Percentiles rank a stretch among this genome's conserved stretches.
phyloP scores from a whole-genome alignment of 2,888 invertebrate genomes.

The Agrochola circellaris region DNA sequence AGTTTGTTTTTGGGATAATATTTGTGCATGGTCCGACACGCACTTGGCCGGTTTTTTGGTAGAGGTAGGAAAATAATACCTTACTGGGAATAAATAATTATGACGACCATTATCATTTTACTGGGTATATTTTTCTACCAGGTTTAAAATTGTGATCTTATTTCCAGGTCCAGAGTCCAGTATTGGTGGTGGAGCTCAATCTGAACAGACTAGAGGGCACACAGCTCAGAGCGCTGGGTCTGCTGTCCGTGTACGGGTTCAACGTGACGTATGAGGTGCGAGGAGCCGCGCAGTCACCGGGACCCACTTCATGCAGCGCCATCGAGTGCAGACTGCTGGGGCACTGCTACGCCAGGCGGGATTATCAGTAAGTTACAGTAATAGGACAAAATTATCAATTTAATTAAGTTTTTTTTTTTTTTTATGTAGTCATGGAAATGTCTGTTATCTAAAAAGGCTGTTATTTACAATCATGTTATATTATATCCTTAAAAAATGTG shows the following conservation, averaged over 20 bases:
- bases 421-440: neutral
- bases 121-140: neutral
- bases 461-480: neutral
- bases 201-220: constrained; percentile 94
- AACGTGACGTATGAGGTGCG: constrained; percentile 97
- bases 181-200: constrained; percentile 94
- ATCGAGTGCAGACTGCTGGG: constrained; percentile 96
- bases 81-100: neutral
- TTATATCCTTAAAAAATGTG: neutral
- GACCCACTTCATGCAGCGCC: constrained; percentile 93
- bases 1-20: too few species aligned
- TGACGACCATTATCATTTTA: neutral
- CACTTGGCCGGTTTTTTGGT: too few species aligned
- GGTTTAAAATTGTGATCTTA: neutral
- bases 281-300: constrained; percentile 84
- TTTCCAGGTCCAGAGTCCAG: constrained; percentile 92
- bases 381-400: neutral
- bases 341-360: constrained; percentile 93
- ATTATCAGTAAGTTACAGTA: constrained; percentile 92
- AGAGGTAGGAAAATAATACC: neutral
- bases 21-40: too few species aligned
- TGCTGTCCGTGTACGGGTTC: constrained; percentile 97
- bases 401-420: neutral
- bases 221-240: constrained; percentile 95
- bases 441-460: neutral